phyloP scores from a whole-genome alignment of 2,888 invertebrate genomes.

The Himalopsyche tibetana region DNA sequence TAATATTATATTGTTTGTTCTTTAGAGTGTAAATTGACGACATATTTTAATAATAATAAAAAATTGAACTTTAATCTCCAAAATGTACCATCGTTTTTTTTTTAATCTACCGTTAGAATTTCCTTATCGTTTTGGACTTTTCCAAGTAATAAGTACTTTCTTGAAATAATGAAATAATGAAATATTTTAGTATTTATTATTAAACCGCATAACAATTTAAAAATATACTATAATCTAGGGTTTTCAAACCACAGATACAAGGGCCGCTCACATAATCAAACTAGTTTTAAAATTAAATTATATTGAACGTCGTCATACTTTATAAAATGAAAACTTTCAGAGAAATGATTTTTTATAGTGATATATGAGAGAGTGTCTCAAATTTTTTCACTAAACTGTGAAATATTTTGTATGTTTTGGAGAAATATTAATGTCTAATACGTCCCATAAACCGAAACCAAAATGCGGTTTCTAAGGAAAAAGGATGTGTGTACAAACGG shows the following conservation, averaged over 20 bases:
- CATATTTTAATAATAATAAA: no score
- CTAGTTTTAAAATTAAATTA: no score
- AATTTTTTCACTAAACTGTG: no score
- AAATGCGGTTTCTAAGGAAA: conserved; percentile 64
- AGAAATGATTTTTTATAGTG: no score
- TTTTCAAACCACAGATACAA: conserved; percentile 35
- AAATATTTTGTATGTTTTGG: no score
- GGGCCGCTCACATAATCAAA: background rate
- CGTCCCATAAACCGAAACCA: background rate
- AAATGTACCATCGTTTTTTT: no score
- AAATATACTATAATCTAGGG: conserved; percentile 21
- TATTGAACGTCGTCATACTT: no score
- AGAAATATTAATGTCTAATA: background rate
- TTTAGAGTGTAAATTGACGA: no score
- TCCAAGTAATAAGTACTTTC: background rate
- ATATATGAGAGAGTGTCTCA: no score
- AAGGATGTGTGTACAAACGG: conserved; percentile 66
- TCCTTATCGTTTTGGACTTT: conserved; percentile 2
- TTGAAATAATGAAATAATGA: background rate
- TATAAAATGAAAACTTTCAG: no score
- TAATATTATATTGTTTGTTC: no score
- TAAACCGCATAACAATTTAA: conserved; percentile 3
- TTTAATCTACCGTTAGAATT: background rate
- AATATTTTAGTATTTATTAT: conserved; percentile 1
- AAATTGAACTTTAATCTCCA: no score